Conservation (phyloP, 2,888 invertebrate species). For the Lepeophtheirus nordmannii region DNA sequence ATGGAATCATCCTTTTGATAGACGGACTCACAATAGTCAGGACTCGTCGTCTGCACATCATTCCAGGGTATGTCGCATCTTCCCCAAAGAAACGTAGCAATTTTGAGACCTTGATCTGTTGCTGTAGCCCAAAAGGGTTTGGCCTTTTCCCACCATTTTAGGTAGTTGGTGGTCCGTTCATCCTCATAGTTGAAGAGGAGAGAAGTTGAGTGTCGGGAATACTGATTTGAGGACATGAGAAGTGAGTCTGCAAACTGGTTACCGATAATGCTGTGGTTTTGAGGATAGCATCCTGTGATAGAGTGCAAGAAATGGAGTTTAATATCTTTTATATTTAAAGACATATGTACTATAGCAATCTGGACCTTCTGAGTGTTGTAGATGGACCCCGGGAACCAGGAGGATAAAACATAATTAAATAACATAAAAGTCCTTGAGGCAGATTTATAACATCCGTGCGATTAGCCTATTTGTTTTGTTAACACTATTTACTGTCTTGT, state of each 20-base stretch:
- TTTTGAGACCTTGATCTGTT: conserved; percentile 30
- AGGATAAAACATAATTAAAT: no score
- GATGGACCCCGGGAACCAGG: not conserved
- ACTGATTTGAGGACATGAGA: not conserved
- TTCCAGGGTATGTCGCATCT: conserved; percentile 29
- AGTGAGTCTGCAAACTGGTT: conserved; percentile 34
- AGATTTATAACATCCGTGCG: no score
- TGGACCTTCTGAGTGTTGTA: no score
- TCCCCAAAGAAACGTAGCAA: conserved; percentile 28
- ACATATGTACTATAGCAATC: no score
- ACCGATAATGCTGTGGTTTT: conserved; percentile 34
- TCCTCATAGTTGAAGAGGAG: conserved; percentile 15
- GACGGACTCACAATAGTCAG: conserved; percentile 17
- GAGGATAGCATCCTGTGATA: conserved; percentile 31
- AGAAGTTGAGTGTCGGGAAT: not conserved
- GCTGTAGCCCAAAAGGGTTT: conserved; percentile 33
- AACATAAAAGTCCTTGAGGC: no score
- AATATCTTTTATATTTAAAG: not conserved
- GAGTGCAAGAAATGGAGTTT: not conserved
- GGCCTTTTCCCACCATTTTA: conserved; percentile 25
- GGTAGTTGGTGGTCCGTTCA: conserved; percentile 15
- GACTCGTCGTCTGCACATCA: conserved; percentile 26
- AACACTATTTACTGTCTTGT: no score
- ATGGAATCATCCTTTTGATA: conserved; percentile 24
- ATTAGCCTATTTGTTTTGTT: no score